A percentile compares a stretch with the other conserved stretches of the same genome.
Conservation (phyloP, 2,888 invertebrate genomes). For the Timema podura region DNA sequence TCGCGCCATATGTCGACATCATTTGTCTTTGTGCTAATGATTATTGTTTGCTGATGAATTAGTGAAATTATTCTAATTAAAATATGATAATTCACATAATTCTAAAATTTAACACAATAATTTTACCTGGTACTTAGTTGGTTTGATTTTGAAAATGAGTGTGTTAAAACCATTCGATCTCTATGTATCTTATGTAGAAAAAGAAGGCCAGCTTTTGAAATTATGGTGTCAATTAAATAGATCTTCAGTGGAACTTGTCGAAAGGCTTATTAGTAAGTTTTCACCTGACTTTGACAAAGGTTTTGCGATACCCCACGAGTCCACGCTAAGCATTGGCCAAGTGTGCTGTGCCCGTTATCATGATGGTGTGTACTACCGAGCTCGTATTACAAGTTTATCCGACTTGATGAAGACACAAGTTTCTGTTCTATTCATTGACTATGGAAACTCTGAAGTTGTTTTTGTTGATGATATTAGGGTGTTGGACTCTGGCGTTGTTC, state of each 20-base stretch:
- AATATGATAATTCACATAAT: too few species aligned
- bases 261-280: conserved; percentile 44
- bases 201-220: conserved; percentile 63
- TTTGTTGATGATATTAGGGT: conserved; percentile 56
- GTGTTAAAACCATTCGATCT: conserved; percentile 18
- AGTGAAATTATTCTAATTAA: too few species aligned
- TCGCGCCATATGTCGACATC: too few species aligned
- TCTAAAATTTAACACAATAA: too few species aligned
- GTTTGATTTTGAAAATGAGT: conserved; percentile 14
- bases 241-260: conserved; percentile 53
- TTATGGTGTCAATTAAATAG: conserved; percentile 68
- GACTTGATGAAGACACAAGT: conserved; percentile 52
- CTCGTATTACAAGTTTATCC: conserved; percentile 52
- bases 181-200: conserved; percentile 64
- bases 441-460: conserved; percentile 60
- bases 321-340: conserved; percentile 47
- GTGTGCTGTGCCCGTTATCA: conserved; percentile 64
- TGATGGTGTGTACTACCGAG: conserved; percentile 63
- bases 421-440: conserved; percentile 65
- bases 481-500: conserved; percentile 51
- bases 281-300: conserved; percentile 48
- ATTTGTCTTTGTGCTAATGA: too few species aligned
- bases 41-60: too few species aligned
- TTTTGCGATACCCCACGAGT: conserved; percentile 40
- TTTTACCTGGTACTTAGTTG: too few species aligned